Evolutionary conservation across 92 coral and sea anemone genomes (phyloP).

Genomic region (Muricea muricata): DNA sequence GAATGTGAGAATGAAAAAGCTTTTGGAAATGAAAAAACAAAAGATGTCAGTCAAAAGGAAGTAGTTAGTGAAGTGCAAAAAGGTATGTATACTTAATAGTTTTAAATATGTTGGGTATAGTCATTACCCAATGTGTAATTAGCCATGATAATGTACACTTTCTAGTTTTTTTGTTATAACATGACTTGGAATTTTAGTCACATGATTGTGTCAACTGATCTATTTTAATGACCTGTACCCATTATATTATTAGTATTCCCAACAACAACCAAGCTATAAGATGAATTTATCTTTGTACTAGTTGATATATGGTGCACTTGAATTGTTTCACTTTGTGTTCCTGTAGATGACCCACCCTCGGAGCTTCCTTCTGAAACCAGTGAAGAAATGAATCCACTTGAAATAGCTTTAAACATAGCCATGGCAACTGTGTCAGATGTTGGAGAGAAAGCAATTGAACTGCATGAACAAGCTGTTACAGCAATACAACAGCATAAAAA

Average conservation of each 20-base stretch:
- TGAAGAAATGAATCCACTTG: constrained; percentile 78
- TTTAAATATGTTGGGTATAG: too few relatives aligned
- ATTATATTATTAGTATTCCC: too few relatives aligned
- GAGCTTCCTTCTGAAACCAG: constrained; percentile 23
- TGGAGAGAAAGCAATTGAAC: constrained; percentile 77
- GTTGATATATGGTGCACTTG: too few relatives aligned
- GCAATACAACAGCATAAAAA: constrained; percentile 70
- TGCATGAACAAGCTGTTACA: constrained; percentile 79
- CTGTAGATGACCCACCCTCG: constrained; percentile 62
- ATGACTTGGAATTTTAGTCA: too few relatives aligned
- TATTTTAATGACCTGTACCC: too few relatives aligned
- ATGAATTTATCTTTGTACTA: too few relatives aligned
- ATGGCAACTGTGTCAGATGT: constrained; percentile 53
- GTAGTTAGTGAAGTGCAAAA: constrained; percentile 6
- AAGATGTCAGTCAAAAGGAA: constrained; percentile 54
- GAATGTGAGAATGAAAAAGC: neutral
- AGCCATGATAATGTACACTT: too few relatives aligned
- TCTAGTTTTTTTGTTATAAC: too few relatives aligned
- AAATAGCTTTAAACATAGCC: constrained; percentile 76
- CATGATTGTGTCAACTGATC: too few relatives aligned
- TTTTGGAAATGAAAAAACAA: neutral
- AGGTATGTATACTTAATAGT: constrained; percentile 6
- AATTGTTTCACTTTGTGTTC: too few relatives aligned
- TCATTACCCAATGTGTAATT: too few relatives aligned
- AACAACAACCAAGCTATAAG: too few relatives aligned